Percentiles rank a stretch among this genome's conserved stretches.
These are phyloP conservation scores for Indicator indicator DNA, from an alignment of 2,113 vertebrate genomes.

Conservation along the genomic window DNA sequence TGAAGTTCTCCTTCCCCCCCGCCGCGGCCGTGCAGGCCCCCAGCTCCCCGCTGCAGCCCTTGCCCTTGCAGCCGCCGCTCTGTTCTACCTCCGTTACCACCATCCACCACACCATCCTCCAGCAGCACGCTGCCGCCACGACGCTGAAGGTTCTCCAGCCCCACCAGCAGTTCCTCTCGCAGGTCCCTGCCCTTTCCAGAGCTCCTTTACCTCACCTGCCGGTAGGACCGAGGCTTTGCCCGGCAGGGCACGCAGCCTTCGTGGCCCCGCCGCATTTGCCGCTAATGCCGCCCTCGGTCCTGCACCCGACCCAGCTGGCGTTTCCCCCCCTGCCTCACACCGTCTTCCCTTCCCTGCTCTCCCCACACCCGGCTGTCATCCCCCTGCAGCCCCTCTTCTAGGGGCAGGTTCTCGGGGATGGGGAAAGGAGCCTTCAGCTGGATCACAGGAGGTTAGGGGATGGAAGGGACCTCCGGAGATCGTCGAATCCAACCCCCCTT, in stretches of 20 bases:
- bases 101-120: constrained; percentile 82
- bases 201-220: constrained; percentile 78
- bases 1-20: constrained; percentile 77
- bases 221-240: constrained; percentile 75
- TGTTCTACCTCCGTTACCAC: constrained; percentile 83
- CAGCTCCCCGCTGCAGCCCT: constrained; percentile 70
- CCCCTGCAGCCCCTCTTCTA: constrained; percentile 87
- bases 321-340: constrained; percentile 79
- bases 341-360: constrained; percentile 79
- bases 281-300: constrained; percentile 73
- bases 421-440: not conserved
- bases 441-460: too few species aligned
- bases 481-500: too few species aligned
- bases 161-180: constrained; percentile 81
- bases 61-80: constrained; percentile 76
- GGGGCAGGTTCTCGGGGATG: not conserved
- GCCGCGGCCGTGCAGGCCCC: constrained; percentile 60
- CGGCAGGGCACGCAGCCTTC: constrained; percentile 59
- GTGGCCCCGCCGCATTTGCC: constrained; percentile 77
- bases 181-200: constrained; percentile 77
- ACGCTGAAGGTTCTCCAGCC: constrained; percentile 78
- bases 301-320: constrained; percentile 77
- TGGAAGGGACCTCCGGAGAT: too few species aligned
- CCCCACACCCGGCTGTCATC: constrained; percentile 79
- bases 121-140: constrained; percentile 76